Conservation (phyloP, 92 coral and sea anemone genomes). For the Porites evermanni region DNA sequence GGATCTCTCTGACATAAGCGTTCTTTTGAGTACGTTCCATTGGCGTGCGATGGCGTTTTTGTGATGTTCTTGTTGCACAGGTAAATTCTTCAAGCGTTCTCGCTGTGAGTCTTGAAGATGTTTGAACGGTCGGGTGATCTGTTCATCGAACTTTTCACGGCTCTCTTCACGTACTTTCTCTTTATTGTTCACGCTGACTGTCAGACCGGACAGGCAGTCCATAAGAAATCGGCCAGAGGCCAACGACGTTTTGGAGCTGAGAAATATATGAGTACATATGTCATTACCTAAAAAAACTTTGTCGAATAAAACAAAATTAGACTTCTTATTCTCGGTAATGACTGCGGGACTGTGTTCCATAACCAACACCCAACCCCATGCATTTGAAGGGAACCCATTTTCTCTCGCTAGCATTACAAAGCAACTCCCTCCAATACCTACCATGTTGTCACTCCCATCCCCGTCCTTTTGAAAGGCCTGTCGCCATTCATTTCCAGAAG, state of each 20-base stretch:
- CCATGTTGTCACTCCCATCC: too few species aligned
- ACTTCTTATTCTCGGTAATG: neutral
- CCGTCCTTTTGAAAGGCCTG: too few species aligned
- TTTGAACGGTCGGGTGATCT: slow-evolving; percentile 59
- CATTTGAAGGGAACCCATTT: too few species aligned
- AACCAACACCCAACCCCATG: too few species aligned
- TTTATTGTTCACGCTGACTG: slow-evolving; percentile 65
- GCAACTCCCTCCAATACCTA: too few species aligned
- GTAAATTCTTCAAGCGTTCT: slow-evolving; percentile 49
- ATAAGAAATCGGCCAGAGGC: slow-evolving; percentile 98
- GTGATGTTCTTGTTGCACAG: slow-evolving; percentile 53
- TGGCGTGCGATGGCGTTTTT: slow-evolving; percentile 52
- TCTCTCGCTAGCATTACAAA: too few species aligned
- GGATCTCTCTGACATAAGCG: slow-evolving; percentile 83
- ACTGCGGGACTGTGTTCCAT: too few species aligned
- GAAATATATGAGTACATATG: neutral
- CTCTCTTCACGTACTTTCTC: slow-evolving; percentile 69
- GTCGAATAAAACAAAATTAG: neutral
- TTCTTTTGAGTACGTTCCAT: slow-evolving; percentile 87
- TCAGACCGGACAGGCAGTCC: slow-evolving; percentile 93
- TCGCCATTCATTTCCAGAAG: too few species aligned
- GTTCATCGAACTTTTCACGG: slow-evolving; percentile 65
- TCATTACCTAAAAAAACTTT: too few species aligned
- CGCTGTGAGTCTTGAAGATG: slow-evolving; percentile 71
- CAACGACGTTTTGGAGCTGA: slow-evolving; percentile 79